Evolutionary conservation across 2,888 invertebrate genomes (phyloP), one percentile per base, ranked within the genome.

Genomic region (Sinohyriopsis cumingii): DNA sequence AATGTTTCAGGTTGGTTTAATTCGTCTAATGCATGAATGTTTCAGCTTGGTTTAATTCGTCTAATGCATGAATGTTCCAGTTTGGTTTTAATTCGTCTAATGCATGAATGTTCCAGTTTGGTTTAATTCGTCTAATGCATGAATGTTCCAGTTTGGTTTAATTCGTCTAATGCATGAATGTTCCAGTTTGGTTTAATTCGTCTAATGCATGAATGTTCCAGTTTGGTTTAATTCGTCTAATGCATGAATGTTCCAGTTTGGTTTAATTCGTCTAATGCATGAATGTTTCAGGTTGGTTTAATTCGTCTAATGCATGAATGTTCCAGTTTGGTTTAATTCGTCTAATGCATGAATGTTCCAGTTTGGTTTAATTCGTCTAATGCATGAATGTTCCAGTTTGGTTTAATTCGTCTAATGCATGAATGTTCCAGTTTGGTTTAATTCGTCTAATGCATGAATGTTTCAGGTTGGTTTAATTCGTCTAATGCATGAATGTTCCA

Each of bases 141-240:
- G 45, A 12, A 45, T 45, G 45, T 63, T 55, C 19, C 63, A 86
- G 85, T 67, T 82, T 55, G 83, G 83, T 22, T 74, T 82, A 24
- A 80, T 81, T 20, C 82, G 83, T 15, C 68, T 33, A 33, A 33
- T 7, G 33, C 7, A 33, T 33, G 33, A 33, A 33, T 33, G 7
- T 9, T 33, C 33, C 7, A 33, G 33, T 0, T 33, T 33, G 1
- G 1, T 33, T 7, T 33, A 7, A 33, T 33, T 33, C 33, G 0
- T 33, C 9, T 45, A 45, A 45, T 45, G 15, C 45, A 45, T 45
- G 45, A 12, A 45, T 45, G 45, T 63, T 55, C 19, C 63, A 86
- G 85, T 67, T 82, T 55, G 83, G 83, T 22, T 74, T 82, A 24
- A 80, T 81, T 20, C 82, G 83, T 15, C 68, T 33, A 33, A 33